A percentile compares a stretch with the other conserved stretches of the same genome.
These are phyloP conservation scores for Petrocephalus schoutedeni DNA, from an alignment of 2,797 vertebrate species.

Conservation along the genomic window DNA sequence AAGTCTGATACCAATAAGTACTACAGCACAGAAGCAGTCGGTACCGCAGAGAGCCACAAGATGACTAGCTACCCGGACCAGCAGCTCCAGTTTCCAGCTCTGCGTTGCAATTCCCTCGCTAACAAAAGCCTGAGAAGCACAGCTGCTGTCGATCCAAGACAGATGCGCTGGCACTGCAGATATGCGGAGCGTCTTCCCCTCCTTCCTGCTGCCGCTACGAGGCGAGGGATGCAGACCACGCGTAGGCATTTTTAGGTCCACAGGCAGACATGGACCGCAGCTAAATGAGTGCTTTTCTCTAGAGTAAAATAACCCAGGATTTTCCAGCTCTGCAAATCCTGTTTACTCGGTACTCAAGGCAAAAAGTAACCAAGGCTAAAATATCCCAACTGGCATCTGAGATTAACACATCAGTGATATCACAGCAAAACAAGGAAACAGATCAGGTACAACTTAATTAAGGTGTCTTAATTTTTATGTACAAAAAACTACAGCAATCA, in stretches of 20 bases:
- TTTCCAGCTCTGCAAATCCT: slow-evolving; percentile 24
- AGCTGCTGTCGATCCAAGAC: not conserved
- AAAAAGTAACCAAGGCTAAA: not conserved
- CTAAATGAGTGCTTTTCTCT: slow-evolving; percentile 55
- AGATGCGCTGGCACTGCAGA: not conserved
- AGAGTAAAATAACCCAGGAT: slow-evolving; percentile 54
- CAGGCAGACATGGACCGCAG: slow-evolving; percentile 49
- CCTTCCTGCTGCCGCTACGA: not conserved
- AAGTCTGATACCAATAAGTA: not conserved
- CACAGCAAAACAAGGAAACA: not conserved
- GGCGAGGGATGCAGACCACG: slow-evolving; percentile 28
- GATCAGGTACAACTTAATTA: not conserved
- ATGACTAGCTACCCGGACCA: not conserved
- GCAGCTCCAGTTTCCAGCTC: not conserved
- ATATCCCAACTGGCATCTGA: not conserved
- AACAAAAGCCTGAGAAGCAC: not conserved
- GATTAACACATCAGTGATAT: not conserved
- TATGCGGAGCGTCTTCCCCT: not conserved
- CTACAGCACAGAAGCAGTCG: not conserved
- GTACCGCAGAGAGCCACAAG: not conserved
- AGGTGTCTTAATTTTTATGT: not conserved
- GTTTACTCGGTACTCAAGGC: not conserved
- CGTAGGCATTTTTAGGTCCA: slow-evolving; percentile 40
- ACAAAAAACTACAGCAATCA: not conserved
- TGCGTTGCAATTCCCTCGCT: not conserved